Percentiles rank a stretch among this genome's conserved stretches.
Conservation (phyloP, 2,797 vertebrate genomes). For the Channallabes apus region DNA sequence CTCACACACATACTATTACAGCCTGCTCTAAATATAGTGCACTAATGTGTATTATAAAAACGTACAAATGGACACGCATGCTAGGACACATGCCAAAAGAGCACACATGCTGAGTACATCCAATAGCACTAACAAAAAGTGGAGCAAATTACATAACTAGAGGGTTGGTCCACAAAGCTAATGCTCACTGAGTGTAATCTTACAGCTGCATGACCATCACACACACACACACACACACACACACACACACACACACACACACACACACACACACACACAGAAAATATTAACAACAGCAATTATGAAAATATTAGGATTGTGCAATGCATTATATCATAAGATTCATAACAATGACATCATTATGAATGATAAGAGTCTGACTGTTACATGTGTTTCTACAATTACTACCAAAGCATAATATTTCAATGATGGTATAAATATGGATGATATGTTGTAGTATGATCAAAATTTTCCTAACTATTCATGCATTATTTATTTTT, state of each 20-base stretch:
- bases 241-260: conserved; percentile 27
- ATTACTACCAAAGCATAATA: background rate
- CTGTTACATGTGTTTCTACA: background rate
- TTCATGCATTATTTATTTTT: background rate
- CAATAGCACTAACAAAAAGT: conserved; percentile 68
- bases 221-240: conserved; percentile 32
- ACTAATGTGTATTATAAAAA: conserved; percentile 36
- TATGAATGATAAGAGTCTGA: background rate
- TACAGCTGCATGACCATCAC: conserved; percentile 23
- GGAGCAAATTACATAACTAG: conserved; percentile 69
- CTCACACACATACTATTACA: conserved; percentile 29
- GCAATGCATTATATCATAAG: background rate
- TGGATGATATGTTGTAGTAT: background rate
- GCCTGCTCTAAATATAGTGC: conserved; percentile 46
- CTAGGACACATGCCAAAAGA: conserved; percentile 47
- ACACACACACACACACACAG: background rate
- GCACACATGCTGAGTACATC: conserved; percentile 45
- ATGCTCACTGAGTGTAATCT: background rate
- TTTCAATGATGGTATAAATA: background rate
- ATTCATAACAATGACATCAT: background rate
- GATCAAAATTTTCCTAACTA: no score
- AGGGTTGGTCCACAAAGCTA: conserved; percentile 22
- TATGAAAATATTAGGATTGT: no score
- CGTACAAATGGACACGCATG: conserved; percentile 34
- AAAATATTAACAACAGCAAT: background rate